These are phyloP conservation scores for Drosophila quadrilineata DNA, from an alignment of 1,140 invertebrate species.

Conservation along the genomic window DNA sequence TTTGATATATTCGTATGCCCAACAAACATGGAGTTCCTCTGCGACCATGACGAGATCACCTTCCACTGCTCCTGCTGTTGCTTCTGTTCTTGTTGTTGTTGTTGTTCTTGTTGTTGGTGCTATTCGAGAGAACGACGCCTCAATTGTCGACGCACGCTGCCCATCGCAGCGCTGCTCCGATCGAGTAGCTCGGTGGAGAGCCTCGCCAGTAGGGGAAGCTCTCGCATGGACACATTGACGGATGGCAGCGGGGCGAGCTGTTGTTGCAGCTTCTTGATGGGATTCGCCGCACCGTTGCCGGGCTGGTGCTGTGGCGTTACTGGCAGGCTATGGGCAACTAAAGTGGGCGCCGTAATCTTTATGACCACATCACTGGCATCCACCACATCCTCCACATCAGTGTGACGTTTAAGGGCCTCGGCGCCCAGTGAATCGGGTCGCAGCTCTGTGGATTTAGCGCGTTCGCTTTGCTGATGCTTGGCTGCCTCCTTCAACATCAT, in stretches of 20 bases:
- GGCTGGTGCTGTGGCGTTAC: constrained; percentile 64
- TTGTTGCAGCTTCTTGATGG: constrained; percentile 72
- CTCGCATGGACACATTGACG: constrained; percentile 79
- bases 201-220: constrained; percentile 71
- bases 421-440: constrained; percentile 71
- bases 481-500: constrained; percentile 83
- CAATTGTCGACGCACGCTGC: constrained; percentile 53
- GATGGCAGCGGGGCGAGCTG: constrained; percentile 74
- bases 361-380: constrained; percentile 38
- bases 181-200: constrained; percentile 72
- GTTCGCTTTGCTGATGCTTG: constrained; percentile 46
- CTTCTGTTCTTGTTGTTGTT: too few species aligned
- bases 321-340: constrained; percentile 60
- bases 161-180: constrained; percentile 58
- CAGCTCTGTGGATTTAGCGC: constrained; percentile 41
- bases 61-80: background rate
- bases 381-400: constrained; percentile 41
- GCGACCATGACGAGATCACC: too few species aligned
- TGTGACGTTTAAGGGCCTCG: constrained; percentile 62
- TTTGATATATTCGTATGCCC: constrained; percentile 62
- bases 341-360: constrained; percentile 28
- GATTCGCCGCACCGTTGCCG: constrained; percentile 20
- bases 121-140: constrained; percentile 74
- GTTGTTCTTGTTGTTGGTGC: constrained; percentile 5
- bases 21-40: background rate